These are phyloP conservation scores for Pampus argenteus DNA, from an alignment of 2,797 vertebrate genomes.

Conservation along the genomic window DNA sequence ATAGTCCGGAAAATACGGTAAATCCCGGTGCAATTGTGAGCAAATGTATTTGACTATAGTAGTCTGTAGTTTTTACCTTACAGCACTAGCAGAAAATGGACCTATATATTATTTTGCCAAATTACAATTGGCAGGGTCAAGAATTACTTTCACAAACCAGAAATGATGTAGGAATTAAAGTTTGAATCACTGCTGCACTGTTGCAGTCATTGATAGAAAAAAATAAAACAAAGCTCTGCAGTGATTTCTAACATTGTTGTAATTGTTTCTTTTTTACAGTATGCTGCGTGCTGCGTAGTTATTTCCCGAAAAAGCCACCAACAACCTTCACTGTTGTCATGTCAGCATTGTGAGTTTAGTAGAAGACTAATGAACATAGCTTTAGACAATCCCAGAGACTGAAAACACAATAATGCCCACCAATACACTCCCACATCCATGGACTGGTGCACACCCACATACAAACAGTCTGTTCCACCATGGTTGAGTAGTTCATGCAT, in stretches of 20 bases:
- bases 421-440: conserved; percentile 15
- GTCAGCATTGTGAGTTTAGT: conserved; percentile 19
- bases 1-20: too few species aligned
- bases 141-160: too few species aligned
- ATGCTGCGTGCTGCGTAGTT: neutral
- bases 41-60: too few species aligned
- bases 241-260: neutral
- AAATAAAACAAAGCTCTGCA: neutral
- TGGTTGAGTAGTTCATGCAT: conserved; percentile 24
- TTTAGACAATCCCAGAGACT: conserved; percentile 33
- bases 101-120: too few species aligned
- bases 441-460: neutral
- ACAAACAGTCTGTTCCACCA: conserved; percentile 1
- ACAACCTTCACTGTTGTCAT: neutral
- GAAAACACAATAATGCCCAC: conserved; percentile 34
- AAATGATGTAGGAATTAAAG: neutral
- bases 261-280: neutral
- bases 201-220: too few species aligned
- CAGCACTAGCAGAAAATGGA: too few species aligned
- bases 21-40: too few species aligned
- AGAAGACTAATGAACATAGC: conserved; percentile 31
- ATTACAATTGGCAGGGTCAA: too few species aligned
- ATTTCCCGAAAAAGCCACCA: neutral
- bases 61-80: too few species aligned
- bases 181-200: neutral